Percentiles rank a stretch among this genome's conserved stretches.
Evolutionary conservation across 2,797 vertebrate species (phyloP).

Genomic region (Xiphorhynchus erythropygius): DNA sequence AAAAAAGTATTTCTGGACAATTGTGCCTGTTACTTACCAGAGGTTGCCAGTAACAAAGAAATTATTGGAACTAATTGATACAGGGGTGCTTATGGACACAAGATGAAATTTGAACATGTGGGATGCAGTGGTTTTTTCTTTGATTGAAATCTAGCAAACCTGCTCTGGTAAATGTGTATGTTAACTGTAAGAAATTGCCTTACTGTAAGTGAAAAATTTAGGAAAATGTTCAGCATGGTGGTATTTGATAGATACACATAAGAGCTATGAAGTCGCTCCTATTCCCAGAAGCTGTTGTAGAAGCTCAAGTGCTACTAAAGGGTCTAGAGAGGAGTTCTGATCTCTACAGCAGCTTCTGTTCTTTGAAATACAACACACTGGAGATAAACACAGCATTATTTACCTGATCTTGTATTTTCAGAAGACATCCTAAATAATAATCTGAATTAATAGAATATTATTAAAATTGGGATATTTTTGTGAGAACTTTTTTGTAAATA

Average conservation of each 20-base stretch:
- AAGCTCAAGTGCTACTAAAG: neutral
- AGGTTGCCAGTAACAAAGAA: neutral
- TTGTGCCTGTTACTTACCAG: fast-evolving
- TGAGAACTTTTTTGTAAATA: neutral
- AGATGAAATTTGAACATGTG: neutral
- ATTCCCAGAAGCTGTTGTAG: neutral
- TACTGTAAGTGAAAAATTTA: neutral
- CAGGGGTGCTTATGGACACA: neutral
- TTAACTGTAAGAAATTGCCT: neutral
- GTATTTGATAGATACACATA: neutral
- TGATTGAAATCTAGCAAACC: neutral
- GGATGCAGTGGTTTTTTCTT: neutral
- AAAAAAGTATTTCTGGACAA: neutral
- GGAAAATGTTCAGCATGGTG: neutral
- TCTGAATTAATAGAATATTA: neutral
- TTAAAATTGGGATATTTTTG: neutral
- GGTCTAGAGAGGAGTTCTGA: neutral
- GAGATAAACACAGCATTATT: neutral
- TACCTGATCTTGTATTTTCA: neutral
- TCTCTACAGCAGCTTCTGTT: neutral
- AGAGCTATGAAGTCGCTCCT: neutral
- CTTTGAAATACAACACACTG: neutral
- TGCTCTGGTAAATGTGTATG: neutral
- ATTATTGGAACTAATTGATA: neutral
- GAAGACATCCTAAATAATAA: neutral